Evolutionary conservation across 2,888 invertebrate genomes (phyloP), one percentile per base, ranked within the genome.

Genomic region (Meliscaeva auricollis): DNA sequence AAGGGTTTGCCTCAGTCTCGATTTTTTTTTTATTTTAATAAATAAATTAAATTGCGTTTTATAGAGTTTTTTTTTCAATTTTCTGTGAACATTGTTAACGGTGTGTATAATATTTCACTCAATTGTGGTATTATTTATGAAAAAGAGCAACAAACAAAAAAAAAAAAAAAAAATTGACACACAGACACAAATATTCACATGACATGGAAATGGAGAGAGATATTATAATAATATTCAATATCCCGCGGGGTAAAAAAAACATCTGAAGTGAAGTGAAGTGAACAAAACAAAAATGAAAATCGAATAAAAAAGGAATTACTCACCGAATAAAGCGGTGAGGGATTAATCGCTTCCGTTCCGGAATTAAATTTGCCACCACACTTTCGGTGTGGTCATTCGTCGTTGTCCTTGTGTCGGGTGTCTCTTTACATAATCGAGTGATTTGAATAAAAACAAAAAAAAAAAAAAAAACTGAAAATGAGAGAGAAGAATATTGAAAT

Each of bases 281-380:
- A 62, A 68, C 48, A 80, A 35, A 48, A 69, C 54, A 56, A 44
- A 60, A 15, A 69, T 54, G 54, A 17, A 54, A 69, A 72, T 76
- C 66, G 70, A 66, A 76, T 76, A 22, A 76, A 66, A 72, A 82
- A 58, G 50, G 20, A 82, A 76, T 82, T 82, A 82, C 76, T 82
- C 72, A 82, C 66, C 22, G 56, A 58, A 81, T 81, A 70, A 81
- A 81, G 70, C 35, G 79, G 44, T 70, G 48, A 56, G 62, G 76
- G 81, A 76, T 82, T 76, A 82, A 82, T 82, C 72, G 81, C 76
- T 82, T 76, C 81, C 81, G 75, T 75, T 66, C 17, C 76, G 81
- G 81, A 76, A 76, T 76, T 58, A 66, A 82, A 76, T 76, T 82
- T 76, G 70, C 76, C 68, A 54, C 62, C 74, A 50, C 62, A 66